Conservation (phyloP, 2,888 invertebrate species). For the Agrilus mali region DNA sequence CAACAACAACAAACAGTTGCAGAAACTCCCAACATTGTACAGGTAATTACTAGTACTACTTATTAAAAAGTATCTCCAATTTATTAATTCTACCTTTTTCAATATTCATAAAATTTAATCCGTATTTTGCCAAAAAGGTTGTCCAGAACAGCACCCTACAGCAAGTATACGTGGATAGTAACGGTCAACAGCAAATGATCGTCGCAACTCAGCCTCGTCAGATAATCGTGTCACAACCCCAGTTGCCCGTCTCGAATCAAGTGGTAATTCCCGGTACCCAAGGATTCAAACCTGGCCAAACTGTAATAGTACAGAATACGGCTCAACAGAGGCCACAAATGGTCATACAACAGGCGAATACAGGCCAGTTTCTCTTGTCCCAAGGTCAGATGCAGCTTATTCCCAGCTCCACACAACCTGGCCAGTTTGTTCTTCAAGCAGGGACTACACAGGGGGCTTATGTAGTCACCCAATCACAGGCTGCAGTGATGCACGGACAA, state of each 20-base stretch:
- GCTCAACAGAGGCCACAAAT: conserved; percentile 25
- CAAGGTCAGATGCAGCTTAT: conserved; percentile 36
- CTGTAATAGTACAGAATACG: conserved; percentile 32
- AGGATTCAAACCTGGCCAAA: conserved; percentile 29
- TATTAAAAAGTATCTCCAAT: no score
- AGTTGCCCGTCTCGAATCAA: conserved; percentile 20
- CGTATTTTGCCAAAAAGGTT: conserved; percentile 6
- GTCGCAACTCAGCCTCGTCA: conserved; percentile 35
- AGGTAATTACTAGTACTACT: conserved; percentile 4
- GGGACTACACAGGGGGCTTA: conserved; percentile 46
- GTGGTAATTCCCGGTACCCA: conserved; percentile 24
- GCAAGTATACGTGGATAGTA: conserved; percentile 30
- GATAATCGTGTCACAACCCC: conserved; percentile 37
- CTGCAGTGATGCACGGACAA: conserved; percentile 45
- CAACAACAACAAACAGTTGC: conserved; percentile 1
- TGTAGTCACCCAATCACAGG: conserved; percentile 52
- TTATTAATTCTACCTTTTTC: no score
- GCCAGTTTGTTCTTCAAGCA: conserved; percentile 39
- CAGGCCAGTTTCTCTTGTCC: conserved; percentile 29
- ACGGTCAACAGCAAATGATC: conserved; percentile 28
- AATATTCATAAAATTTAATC: no score
- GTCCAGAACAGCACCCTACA: conserved; percentile 15
- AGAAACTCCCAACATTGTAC: conserved; percentile 14
- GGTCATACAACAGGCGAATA: conserved; percentile 27
- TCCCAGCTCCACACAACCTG: conserved; percentile 29